Base-by-base conservation (phyloP, 2,797 vertebrate genomes). In the Cottoperca gobio region DNA sequence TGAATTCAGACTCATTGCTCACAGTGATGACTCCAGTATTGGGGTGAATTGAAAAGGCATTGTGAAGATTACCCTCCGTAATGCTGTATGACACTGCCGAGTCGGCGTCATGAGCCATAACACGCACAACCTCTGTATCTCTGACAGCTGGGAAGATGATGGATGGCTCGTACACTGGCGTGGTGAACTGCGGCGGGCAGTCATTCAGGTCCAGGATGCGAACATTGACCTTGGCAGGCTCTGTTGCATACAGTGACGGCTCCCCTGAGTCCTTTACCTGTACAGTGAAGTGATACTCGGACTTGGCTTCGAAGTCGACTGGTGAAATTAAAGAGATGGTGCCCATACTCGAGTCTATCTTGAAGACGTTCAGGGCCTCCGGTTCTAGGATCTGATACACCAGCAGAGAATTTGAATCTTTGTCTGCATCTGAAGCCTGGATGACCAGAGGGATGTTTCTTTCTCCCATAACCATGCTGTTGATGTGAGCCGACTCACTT, bases 311-410 rank as follows among this genome's bases (percentile, higher is more conserved):
- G 40, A 96, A 98, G 89, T 99, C 97, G 64, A 99, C 91, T 0
- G 93, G 89, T 13, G 93, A 92, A 62, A 87, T 84, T 53, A 95
- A 91, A 65, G 94, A 96, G 49, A 99, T 86, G 0, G 96, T 97
- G 31, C 98, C 98, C 93, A 96, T 98, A 78, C 93, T 97, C 1
- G 95, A 86, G 86, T 99, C 97, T 63, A 99, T 95, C 70, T 83
- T 89, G 82, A 99, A 99, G 81, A 97, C 92, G 60, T 94, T 93
- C 54, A 92, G 82, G 16, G 94, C 96, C 31, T 97, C 96, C 0
- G 91, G 93, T 55, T 99, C 97, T 10, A 98, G 91, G 80, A 99
- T 97, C 85, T 96, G 91, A 90, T 96, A 99, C 35, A 93, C 86
- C 70, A 99, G 84, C 75, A 98, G 86, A 46, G 96, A 94, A 52